Base-by-base conservation (phyloP, 2,797 vertebrate genomes). In the Rhinoraja longicauda region DNA sequence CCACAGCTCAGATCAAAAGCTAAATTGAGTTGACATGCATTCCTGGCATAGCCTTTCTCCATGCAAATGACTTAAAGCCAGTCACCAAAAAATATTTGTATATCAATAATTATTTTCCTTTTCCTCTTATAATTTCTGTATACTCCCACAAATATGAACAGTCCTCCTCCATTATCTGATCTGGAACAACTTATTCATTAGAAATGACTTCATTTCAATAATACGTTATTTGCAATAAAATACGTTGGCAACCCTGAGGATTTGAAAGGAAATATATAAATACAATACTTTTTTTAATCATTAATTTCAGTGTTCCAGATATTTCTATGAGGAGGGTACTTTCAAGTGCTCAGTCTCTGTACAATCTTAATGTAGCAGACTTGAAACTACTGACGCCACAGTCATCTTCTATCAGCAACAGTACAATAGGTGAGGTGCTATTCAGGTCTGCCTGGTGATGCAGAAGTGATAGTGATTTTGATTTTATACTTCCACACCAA, bases 1-100 rank as follows among this genome's bases (percentile, higher is more conserved):
- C 15, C 82, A 88, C 59, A 88, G 53, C 82, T 88, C 57, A n/a
- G 29, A 88, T 64, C 82, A 88, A n/a, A 62, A 62, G 29, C 82
- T 64, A 45, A 88, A 88, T 36, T 32, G 57, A 64, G 82, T 64
- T 88, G 57, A 88, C 59, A 88, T 64, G 29, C 59, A 62, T 32
- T 86, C 82, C 5, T 64, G 59, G 29, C 15, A 32, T 13, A 32
- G 57, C 82, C 5, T 64, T 7, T 59, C 77, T 78, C 77, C 12
- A 19, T 29, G 24, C n/a, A 59, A 57, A 57, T 82, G 53, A 81
- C 53, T 86, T 62, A 86, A 62, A 62, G 3, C 29, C 82, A 62
- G 29, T 62, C 29, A 86, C n/a, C 29, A 86, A 57, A n/a, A 84
- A 53, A 9, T 81, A 84, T 84, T 17, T n/a, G 24, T n/a, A 26